Percentiles rank a stretch among this genome's conserved stretches.
These are phyloP conservation scores for Hippopotamyrus pictus DNA, from an alignment of 2,797 vertebrate genomes.

Conservation along the genomic window DNA sequence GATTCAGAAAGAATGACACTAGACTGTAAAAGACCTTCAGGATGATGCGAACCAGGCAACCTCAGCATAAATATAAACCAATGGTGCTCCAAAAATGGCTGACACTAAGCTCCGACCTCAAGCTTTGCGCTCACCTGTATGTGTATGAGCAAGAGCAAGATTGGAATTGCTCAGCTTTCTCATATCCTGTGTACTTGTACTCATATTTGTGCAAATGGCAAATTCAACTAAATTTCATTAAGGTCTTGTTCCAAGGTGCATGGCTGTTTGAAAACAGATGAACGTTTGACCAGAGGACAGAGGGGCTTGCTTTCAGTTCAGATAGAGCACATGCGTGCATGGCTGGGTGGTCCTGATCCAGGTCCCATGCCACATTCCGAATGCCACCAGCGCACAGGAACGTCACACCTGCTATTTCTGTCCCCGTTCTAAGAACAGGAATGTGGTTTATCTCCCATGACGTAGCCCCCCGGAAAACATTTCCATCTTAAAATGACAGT, in stretches of 20 bases:
- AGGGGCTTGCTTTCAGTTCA: not conserved
- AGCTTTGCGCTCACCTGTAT: not conserved
- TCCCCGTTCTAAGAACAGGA: conserved; percentile 22
- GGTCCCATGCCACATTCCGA: not conserved
- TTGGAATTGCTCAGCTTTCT: too few species aligned
- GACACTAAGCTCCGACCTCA: not conserved
- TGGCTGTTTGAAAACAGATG: not conserved
- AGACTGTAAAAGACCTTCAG: not conserved
- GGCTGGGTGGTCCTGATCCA: not conserved
- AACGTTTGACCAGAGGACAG: not conserved
- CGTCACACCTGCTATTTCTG: conserved; percentile 26
- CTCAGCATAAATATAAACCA: not conserved
- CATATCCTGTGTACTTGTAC: not conserved
- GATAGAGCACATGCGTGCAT: not conserved
- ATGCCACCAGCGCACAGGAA: conserved; percentile 10
- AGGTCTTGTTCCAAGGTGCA: not conserved
- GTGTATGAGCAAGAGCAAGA: not conserved
- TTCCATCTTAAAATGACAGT: not conserved
- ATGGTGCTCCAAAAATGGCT: not conserved
- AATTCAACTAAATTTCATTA: not conserved
- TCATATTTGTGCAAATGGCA: not conserved
- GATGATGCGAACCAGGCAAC: not conserved
- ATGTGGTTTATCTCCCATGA: not conserved
- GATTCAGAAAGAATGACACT: not conserved
- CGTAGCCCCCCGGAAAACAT: not conserved